Percentiles rank a stretch among this genome's conserved stretches.
Conservation (phyloP, 2,797 vertebrate species). For the Sciaenops ocellatus region DNA sequence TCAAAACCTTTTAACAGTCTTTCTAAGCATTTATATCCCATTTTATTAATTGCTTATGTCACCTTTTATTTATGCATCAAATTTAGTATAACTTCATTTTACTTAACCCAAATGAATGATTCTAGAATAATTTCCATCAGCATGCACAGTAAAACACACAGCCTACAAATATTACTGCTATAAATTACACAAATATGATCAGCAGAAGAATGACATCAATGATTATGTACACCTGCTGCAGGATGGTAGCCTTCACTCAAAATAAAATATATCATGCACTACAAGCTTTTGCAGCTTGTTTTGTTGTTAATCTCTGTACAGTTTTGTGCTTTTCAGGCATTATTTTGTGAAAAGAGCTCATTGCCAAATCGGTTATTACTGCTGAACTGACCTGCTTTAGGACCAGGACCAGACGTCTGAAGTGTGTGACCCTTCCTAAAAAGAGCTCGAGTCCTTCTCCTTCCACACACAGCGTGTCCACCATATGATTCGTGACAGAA, state of each 20-base stretch:
- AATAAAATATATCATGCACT: neutral
- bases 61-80: neutral
- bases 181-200: neutral
- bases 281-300: neutral
- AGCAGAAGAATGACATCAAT: too few species aligned
- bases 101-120: neutral
- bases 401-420: neutral
- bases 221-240: neutral
- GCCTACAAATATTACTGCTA: neutral
- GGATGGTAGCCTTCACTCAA: neutral
- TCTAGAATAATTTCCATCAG: neutral
- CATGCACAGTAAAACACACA: neutral
- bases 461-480: neutral
- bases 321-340: neutral
- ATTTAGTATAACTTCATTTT: too few species aligned
- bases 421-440: neutral
- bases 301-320: neutral
- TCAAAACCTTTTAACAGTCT: too few species aligned
- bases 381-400: constrained; percentile 55
- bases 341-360: neutral
- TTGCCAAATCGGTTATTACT: neutral
- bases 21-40: neutral
- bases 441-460: neutral
- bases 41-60: neutral
- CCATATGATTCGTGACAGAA: constrained; percentile 9